Conservation (phyloP, 2,113 vertebrate genomes). For the Columbina picui region DNA sequence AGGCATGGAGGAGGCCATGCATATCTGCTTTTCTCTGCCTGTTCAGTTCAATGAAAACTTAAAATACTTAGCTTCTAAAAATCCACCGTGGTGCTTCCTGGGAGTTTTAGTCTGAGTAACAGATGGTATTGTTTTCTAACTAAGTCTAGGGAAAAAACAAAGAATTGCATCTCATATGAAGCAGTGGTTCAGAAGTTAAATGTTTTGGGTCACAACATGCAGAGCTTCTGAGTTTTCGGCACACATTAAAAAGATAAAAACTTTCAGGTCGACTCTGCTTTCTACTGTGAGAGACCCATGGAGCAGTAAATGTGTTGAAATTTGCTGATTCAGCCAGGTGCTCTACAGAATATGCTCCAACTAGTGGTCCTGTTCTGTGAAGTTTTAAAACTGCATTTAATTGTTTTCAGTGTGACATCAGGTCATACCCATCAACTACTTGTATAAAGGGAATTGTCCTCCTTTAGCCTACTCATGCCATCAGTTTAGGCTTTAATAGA, state of each 20-base stretch:
- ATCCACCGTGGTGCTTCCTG: not conserved
- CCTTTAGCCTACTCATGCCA: not conserved
- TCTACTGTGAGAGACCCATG: not conserved
- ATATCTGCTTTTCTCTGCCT: not conserved
- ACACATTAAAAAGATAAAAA: not conserved
- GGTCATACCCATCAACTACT: not conserved
- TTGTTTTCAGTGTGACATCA: not conserved
- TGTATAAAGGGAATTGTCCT: not conserved
- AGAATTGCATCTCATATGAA: not conserved
- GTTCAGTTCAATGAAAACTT: not conserved
- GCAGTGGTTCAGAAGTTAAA: not conserved
- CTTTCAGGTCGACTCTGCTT: not conserved
- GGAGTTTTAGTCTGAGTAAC: not conserved
- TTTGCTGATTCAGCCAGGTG: not conserved
- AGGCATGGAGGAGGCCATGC: not conserved
- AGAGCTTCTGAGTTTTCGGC: not conserved
- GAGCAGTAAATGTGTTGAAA: not conserved
- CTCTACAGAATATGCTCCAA: not conserved
- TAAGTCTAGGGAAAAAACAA: not conserved
- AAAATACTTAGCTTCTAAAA: conserved; percentile 12
- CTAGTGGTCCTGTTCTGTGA: not conserved
- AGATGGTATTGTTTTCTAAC: not conserved
- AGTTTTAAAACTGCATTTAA: not conserved
- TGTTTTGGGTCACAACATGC: not conserved
- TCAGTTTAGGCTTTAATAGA: not conserved